phyloP scores from a whole-genome alignment of 1,140 invertebrate genomes.

The Ceratina calcarata region DNA sequence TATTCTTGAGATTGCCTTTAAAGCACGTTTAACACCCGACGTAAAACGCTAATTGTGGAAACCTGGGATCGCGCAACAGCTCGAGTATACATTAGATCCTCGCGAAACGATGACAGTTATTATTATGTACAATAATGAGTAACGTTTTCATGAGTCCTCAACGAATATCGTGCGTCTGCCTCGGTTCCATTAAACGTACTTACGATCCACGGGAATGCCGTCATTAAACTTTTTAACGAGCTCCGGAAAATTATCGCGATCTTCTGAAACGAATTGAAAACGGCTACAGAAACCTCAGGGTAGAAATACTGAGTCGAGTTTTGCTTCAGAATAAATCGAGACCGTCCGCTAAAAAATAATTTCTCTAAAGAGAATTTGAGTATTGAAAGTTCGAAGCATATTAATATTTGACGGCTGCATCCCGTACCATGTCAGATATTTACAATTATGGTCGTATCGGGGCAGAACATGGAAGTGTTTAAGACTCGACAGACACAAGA shows the following conservation, averaged over 20 bases:
- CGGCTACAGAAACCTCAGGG: not conserved
- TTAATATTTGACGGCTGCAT: no score
- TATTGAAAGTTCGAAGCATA: no score
- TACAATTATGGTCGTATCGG: not conserved
- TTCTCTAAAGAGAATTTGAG: no score
- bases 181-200: not conserved
- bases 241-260: no score
- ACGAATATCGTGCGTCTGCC: constrained; percentile 8
- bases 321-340: no score
- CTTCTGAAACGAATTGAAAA: no score
- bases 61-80: not conserved
- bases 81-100: not conserved
- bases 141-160: not conserved
- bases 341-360: no score
- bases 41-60: not conserved
- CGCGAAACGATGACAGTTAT: not conserved
- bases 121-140: constrained; percentile 32
- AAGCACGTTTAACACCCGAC: not conserved
- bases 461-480: not conserved
- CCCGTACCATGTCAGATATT: not conserved
- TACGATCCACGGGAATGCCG: not conserved
- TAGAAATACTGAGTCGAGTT: not conserved
- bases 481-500: not conserved
- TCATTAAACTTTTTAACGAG: not conserved
- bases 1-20: not conserved